Evolutionary conservation across 37 sponge, comb jelly and placozoan genomes (phyloP).

Genomic region (Diacarnus erythraeanus): DNA sequence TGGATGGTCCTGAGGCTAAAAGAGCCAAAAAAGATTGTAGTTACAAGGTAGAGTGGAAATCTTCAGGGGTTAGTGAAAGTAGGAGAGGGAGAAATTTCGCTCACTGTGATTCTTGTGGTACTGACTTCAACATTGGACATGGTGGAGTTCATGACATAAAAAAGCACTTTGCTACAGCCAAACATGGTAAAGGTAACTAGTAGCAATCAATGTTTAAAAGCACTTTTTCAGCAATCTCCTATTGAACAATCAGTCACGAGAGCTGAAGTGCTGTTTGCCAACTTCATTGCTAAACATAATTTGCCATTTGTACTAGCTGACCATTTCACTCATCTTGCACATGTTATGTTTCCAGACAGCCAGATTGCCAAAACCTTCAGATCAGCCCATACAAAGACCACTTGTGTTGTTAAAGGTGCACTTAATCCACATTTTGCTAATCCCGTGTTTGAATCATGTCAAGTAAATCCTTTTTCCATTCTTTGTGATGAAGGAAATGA

Average conservation of each 20-base stretch:
- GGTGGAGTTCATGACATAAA: slow-evolving; percentile 11
- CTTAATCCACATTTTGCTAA: neutral
- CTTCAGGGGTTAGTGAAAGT: neutral
- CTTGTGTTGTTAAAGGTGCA: neutral
- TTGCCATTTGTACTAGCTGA: neutral
- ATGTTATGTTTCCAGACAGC: slow-evolving; percentile 12
- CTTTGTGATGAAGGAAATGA: slow-evolving; percentile 19
- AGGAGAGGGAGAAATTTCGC: neutral
- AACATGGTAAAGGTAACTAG: slow-evolving; percentile 4
- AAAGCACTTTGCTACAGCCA: slow-evolving; percentile 13
- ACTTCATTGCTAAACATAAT: slow-evolving; percentile 16
- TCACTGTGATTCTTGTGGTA: slow-evolving; percentile 1
- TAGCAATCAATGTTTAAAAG: neutral
- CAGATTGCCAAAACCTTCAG: neutral
- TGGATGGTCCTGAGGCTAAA: no score
- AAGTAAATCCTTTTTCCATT: neutral
- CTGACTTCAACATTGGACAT: slow-evolving; percentile 11
- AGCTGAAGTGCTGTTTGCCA: slow-evolving; percentile 11
- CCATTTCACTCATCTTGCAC: slow-evolving; percentile 1
- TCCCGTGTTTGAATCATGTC: neutral
- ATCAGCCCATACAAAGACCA: slow-evolving; percentile 1
- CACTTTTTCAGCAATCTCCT: neutral
- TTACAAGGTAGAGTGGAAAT: slow-evolving; percentile 8
- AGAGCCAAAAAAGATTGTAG: slow-evolving; percentile 9
- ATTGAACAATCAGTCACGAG: slow-evolving; percentile 11